phyloP scores from a whole-genome alignment of 2,113 vertebrate species.

The Cathartes aura region DNA sequence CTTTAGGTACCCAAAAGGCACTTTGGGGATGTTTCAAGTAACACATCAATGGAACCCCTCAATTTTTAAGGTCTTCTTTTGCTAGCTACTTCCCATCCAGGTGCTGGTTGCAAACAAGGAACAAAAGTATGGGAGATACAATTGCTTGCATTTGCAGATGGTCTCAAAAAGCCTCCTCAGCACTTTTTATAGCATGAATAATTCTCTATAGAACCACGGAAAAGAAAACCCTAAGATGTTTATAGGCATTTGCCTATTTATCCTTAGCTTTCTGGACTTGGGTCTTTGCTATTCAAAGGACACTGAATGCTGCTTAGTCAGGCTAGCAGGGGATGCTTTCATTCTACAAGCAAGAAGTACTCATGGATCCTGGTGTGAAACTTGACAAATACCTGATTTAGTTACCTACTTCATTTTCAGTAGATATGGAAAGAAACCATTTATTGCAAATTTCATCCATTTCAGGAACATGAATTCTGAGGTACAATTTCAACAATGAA shows the following conservation, averaged over 20 bases:
- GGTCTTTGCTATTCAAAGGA: not conserved
- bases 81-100: not conserved
- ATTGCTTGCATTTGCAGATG: not conserved
- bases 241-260: not conserved
- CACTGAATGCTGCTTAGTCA: not conserved
- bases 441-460: not conserved
- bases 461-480: not conserved
- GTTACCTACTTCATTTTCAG: not conserved
- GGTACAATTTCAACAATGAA: not conserved
- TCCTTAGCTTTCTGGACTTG: not conserved
- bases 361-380: not conserved
- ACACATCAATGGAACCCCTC: not conserved
- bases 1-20: not conserved
- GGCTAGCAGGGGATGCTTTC: not conserved
- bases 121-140: not conserved
- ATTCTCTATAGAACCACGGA: not conserved
- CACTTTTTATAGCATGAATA: not conserved
- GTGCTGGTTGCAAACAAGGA: not conserved
- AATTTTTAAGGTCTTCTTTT: not conserved
- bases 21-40: not conserved
- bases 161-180: not conserved
- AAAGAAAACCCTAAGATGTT: not conserved
- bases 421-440: not conserved
- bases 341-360: not conserved
- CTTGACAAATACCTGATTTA: not conserved